Base-by-base conservation (phyloP, 2,888 invertebrate species). In the Drosophila austrosaltans region DNA sequence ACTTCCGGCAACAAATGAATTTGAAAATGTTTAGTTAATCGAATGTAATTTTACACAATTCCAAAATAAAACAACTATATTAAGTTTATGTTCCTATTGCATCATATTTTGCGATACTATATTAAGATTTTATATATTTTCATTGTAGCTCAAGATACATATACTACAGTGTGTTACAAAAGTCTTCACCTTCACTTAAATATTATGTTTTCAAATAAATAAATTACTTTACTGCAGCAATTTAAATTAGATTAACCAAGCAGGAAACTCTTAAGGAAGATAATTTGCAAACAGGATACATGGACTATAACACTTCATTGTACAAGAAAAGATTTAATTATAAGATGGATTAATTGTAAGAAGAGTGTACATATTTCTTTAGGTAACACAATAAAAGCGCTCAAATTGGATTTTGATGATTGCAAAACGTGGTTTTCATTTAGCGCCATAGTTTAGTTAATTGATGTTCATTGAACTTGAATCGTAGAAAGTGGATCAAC, bases 401-500 rank as follows among this genome's bases (percentile, higher is more conserved):
- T n/a, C n/a, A 25, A 12, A 25, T 48, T 48, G 10, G 10, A 48
- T 22, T 20, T 7, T 3, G 22, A 48, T 48, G 6, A 48, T 48
- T 48, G 20, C 1, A 48, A 48, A 48, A 48, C 22, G 10, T 22
- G 48, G 2, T 48, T 10, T 10, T 48, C 3, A 12, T 25, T 48
- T 25, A 25, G 25, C 25, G 22, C 48, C 25, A 25, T 25, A 25
- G 10, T 2, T 7, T 48, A 12, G 48, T 48, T 48, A 48, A 48
- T 48, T 48, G 48, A 4, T 25, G 48, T 48, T 48, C 48, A 10
- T 48, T 48, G 48, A 48, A 48, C 48, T 48, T 48, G 48, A 22
- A 22, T 44, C n/a, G 10, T 10, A 48, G 25, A 48, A 48, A 48
- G 48, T 48, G 10, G 48, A 25, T 48, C 48, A 48, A 48, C 22